phyloP scores from a whole-genome alignment of 1,140 invertebrate genomes.

The Lepidurus packardi region DNA sequence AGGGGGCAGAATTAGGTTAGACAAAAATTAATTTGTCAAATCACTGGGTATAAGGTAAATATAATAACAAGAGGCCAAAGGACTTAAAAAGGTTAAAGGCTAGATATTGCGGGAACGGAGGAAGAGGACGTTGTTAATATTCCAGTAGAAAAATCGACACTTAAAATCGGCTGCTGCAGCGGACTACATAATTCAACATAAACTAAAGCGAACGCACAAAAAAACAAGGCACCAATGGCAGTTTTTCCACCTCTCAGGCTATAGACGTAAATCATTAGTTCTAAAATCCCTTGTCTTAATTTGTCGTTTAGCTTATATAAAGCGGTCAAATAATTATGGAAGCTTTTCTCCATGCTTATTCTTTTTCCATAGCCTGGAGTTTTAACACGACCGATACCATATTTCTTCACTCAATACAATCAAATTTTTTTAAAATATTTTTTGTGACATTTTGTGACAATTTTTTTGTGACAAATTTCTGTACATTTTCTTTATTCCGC shows the following conservation, averaged over 20 bases:
- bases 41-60: slow-evolving; percentile 1
- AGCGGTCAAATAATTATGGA: neutral
- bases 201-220: slow-evolving; percentile 7
- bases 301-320: neutral
- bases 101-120: neutral
- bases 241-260: neutral
- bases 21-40: slow-evolving; percentile 5
- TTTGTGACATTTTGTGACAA: too few species aligned
- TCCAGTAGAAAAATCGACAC: slow-evolving; percentile 14
- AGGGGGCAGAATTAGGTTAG: neutral
- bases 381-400: slow-evolving; percentile 21
- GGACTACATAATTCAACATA: slow-evolving; percentile 14
- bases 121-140: neutral
- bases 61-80: neutral
- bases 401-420: neutral
- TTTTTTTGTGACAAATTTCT: neutral
- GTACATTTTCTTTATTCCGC: neutral
- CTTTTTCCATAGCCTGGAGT: neutral
- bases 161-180: slow-evolving; percentile 4
- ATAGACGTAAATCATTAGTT: slow-evolving; percentile 11
- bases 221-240: neutral
- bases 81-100: neutral
- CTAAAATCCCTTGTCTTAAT: neutral
- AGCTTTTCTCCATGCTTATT: neutral
- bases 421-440: neutral